phyloP scores from a whole-genome alignment of 2,888 invertebrate genomes.

The Pelosia muscerda region DNA sequence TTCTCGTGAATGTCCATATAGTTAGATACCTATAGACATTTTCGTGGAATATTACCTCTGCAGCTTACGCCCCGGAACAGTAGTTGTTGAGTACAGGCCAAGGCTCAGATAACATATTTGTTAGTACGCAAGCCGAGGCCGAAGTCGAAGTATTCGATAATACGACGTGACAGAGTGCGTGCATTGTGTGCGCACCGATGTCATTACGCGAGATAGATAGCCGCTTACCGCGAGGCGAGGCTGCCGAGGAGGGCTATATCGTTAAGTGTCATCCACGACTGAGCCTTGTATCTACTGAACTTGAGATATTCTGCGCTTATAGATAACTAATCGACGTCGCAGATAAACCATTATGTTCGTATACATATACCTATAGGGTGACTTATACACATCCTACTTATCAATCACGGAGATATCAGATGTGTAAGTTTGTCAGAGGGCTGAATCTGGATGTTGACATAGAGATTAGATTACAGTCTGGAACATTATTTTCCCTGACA shows the following conservation, averaged over 20 bases:
- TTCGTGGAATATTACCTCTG: too few relatives aligned
- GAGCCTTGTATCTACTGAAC: not conserved
- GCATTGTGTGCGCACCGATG: not conserved
- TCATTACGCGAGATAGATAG: not conserved
- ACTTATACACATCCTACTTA: not conserved
- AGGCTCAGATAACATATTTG: not conserved
- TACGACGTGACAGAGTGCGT: not conserved
- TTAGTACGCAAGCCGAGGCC: not conserved
- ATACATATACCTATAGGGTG: not conserved
- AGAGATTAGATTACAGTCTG: not conserved
- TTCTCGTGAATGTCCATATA: too few relatives aligned
- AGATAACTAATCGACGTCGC: constrained; percentile 1
- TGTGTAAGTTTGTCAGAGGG: not conserved
- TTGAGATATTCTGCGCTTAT: not conserved
- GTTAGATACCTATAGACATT: too few relatives aligned
- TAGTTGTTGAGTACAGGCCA: not conserved
- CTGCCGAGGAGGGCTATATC: not conserved
- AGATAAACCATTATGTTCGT: not conserved
- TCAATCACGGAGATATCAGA: too few relatives aligned
- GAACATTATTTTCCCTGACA: not conserved
- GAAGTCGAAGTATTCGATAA: not conserved
- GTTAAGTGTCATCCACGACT: not conserved
- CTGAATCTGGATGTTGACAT: not conserved
- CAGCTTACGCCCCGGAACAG: not conserved
- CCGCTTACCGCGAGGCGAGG: not conserved